Evolutionary conservation across 2,888 invertebrate genomes (phyloP).

Genomic region (Stenichneumon culpator): DNA sequence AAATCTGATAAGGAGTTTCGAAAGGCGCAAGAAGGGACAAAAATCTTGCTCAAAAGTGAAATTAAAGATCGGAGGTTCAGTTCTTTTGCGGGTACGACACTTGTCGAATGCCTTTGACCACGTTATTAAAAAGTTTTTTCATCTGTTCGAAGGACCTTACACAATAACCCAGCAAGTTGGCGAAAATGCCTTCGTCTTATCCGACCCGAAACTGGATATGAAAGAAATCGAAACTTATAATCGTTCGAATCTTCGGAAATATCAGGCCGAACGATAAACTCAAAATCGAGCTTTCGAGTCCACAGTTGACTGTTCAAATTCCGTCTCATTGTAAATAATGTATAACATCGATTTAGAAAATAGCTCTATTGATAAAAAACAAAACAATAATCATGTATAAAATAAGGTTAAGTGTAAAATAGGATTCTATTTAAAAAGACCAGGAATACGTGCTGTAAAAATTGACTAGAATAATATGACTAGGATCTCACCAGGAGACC

Average conservation of each 20-base stretch:
- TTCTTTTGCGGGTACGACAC: not conserved
- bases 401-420: too few species aligned
- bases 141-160: not conserved
- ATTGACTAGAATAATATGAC: too few species aligned
- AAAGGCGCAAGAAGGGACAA: not conserved
- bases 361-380: too few species aligned
- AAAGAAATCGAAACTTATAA: not conserved
- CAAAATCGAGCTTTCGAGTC: not conserved
- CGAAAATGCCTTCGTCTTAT: not conserved
- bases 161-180: not conserved
- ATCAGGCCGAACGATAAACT: not conserved
- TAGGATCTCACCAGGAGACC: too few species aligned
- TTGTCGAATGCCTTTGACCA: not conserved
- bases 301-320: not conserved
- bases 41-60: not conserved
- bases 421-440: too few species aligned
- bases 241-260: not conserved
- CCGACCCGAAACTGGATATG: not conserved
- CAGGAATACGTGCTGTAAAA: too few species aligned
- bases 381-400: too few species aligned
- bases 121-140: not conserved
- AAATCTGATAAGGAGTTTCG: not conserved
- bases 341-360: not conserved
- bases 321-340: not conserved
- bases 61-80: not conserved